These are phyloP conservation scores for Tetanocera ferruginea DNA, from an alignment of 2,888 invertebrate species.

Conservation along the genomic window DNA sequence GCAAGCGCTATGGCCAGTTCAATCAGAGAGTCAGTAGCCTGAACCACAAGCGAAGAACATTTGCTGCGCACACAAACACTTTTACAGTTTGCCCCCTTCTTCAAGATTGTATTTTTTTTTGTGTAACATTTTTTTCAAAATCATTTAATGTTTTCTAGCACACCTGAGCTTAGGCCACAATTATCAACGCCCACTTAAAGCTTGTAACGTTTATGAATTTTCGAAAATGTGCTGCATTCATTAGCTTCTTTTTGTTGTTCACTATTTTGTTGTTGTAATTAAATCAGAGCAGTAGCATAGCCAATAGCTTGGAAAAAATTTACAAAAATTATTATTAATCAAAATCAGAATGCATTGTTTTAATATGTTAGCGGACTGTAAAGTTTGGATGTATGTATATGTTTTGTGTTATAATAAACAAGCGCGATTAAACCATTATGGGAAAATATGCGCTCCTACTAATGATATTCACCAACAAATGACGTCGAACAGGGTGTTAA, in stretches of 20 bases:
- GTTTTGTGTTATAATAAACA: not conserved
- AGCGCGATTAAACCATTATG: not conserved
- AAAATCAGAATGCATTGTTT: not conserved
- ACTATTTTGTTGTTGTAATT: not conserved
- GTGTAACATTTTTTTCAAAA: not conserved
- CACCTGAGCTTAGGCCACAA: slow-evolving; percentile 5
- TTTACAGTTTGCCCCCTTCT: not conserved
- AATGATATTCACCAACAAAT: not conserved
- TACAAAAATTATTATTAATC: slow-evolving; percentile 19
- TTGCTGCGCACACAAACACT: not conserved
- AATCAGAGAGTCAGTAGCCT: not conserved
- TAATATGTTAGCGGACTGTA: not conserved
- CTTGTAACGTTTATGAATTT: not conserved
- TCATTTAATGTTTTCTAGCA: not conserved
- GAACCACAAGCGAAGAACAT: not conserved
- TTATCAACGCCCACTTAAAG: slow-evolving; percentile 12
- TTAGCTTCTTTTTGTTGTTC: not conserved
- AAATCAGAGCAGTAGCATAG: not conserved
- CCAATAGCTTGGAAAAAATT: not conserved
- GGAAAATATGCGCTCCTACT: not conserved
- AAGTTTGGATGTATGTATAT: not conserved
- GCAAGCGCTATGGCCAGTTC: too few relatives aligned
- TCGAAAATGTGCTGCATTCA: not conserved
- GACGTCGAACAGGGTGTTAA: not conserved
- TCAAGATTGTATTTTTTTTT: not conserved